These are phyloP conservation scores for Hyposmocoma kahamanoa DNA, from an alignment of 1,140 invertebrate genomes.

Conservation along the genomic window DNA sequence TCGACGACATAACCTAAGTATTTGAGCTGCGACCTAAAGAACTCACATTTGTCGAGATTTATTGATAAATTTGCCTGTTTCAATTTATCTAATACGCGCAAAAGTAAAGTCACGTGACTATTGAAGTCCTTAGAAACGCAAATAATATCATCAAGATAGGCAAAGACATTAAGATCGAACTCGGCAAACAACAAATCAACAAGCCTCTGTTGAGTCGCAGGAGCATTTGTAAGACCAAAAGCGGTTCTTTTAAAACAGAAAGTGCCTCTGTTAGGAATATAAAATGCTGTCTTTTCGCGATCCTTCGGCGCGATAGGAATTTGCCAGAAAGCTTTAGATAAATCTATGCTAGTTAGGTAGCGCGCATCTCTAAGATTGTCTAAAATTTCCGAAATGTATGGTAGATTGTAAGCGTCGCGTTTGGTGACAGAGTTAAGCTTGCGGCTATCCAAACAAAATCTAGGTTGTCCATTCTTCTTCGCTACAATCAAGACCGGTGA, in stretches of 20 bases:
- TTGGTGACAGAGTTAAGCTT: constrained; percentile 46
- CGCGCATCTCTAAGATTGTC: constrained; percentile 22
- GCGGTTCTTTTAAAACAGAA: constrained; percentile 30
- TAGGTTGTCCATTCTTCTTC: constrained; percentile 25
- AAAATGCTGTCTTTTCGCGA: constrained; percentile 33
- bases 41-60: constrained; percentile 26
- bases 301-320: constrained; percentile 13
- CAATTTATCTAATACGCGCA: constrained; percentile 29
- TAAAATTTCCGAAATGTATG: constrained; percentile 24
- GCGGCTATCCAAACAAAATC: constrained; percentile 46
- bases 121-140: constrained; percentile 27
- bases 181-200: constrained; percentile 32
- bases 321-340: too few species aligned
- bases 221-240: constrained; percentile 30
- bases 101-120: constrained; percentile 26
- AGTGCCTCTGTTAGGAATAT: constrained; percentile 26
- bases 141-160: constrained; percentile 48
- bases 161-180: constrained; percentile 22
- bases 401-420: constrained; percentile 34
- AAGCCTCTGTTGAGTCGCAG: constrained; percentile 25
- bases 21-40: constrained; percentile 21
- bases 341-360: constrained; percentile 12
- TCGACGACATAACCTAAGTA: constrained; percentile 47
- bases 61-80: constrained; percentile 28
- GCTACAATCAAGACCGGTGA: constrained; percentile 27